Percentiles rank a stretch among this genome's conserved stretches.
phyloP scores from a whole-genome alignment of 2,797 vertebrate genomes.

The Bufotes viridis region DNA sequence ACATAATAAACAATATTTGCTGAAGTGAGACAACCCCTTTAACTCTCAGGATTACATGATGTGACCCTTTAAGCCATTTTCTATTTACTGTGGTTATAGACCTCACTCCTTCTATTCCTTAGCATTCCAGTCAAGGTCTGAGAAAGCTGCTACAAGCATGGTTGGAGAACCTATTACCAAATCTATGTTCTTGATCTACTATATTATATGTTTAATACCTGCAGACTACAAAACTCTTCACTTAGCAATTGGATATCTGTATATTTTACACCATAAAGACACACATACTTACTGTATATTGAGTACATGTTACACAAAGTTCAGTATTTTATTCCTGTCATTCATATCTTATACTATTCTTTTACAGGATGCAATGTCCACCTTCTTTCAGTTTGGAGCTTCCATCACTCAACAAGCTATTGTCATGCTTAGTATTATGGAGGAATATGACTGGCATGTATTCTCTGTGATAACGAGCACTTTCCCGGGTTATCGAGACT shows the following conservation, averaged over 20 bases:
- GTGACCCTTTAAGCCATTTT: not conserved
- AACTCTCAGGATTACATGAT: no score
- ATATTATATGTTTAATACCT: not conserved
- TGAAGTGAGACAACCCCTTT: no score
- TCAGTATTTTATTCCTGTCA: slow-evolving; percentile 28
- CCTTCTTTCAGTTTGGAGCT: slow-evolving; percentile 97
- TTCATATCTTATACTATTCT: not conserved
- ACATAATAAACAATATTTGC: no score
- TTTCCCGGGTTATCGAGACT: slow-evolving; percentile 96
- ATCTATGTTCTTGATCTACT: not conserved
- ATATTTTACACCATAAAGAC: not conserved
- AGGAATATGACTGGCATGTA: slow-evolving; percentile 98
- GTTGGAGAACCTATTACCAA: not conserved
- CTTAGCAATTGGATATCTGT: not conserved
- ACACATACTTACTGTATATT: not conserved
- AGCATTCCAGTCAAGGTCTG: not conserved
- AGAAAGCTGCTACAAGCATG: not conserved
- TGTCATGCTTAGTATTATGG: slow-evolving; percentile 98
- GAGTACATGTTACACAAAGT: not conserved
- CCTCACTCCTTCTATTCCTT: no score
- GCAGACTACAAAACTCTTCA: not conserved
- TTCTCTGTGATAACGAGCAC: slow-evolving; percentile 97
- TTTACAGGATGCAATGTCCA: slow-evolving; percentile 91
- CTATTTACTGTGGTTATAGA: not conserved
- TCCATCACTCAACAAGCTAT: slow-evolving; percentile 97